These are phyloP conservation scores for Gymnocephalus cernua DNA, from an alignment of 2,113 vertebrate species.

Conservation along the genomic window DNA sequence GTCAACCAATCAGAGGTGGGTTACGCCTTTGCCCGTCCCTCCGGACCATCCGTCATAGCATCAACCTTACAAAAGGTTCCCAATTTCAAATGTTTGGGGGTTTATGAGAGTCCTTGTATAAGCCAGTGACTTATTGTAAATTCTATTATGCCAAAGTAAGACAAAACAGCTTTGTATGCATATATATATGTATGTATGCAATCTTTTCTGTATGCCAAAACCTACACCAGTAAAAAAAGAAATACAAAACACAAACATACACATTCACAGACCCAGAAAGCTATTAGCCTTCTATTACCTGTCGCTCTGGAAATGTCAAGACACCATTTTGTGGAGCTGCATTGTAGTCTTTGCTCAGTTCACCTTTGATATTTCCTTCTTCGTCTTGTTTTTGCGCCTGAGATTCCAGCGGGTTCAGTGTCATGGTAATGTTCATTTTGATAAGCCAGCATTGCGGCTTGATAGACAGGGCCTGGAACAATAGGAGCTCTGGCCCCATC, in stretches of 20 bases:
- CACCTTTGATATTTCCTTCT: constrained; percentile 70
- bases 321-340: constrained; percentile 58
- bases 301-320: constrained; percentile 69
- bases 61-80: no score
- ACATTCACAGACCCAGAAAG: constrained; percentile 25
- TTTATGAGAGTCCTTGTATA: not conserved
- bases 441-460: constrained; percentile 55
- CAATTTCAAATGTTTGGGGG: no score
- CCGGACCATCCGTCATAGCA: no score
- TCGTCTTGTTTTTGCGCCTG: not conserved
- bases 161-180: not conserved
- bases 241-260: not conserved
- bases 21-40: no score
- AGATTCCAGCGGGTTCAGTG: constrained; percentile 62
- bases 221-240: not conserved
- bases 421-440: constrained; percentile 79
- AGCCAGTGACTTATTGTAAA: not conserved
- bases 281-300: constrained; percentile 50
- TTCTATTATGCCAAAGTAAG: not conserved
- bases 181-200: not conserved
- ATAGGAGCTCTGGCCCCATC: constrained; percentile 52
- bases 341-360: constrained; percentile 61
- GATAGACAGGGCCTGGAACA: constrained; percentile 69
- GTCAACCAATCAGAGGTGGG: no score
- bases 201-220: constrained; percentile 19